A percentile compares a stretch with the other conserved stretches of the same genome.
phyloP scores from a whole-genome alignment of 2,113 vertebrate species.

The Catharus minimus region DNA sequence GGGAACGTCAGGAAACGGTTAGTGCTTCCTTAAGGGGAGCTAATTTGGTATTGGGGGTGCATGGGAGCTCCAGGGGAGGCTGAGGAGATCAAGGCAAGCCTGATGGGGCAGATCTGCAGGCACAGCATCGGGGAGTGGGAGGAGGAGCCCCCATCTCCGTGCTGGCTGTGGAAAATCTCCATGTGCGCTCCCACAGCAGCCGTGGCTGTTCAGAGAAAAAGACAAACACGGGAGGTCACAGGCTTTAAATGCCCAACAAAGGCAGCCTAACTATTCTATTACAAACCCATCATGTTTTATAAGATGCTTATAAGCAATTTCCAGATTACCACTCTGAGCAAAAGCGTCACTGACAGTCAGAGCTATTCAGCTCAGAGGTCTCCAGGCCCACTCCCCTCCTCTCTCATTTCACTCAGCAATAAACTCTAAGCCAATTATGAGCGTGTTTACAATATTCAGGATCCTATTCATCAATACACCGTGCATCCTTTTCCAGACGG shows the following conservation, averaged over 20 bases:
- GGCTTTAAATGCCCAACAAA: constrained; percentile 60
- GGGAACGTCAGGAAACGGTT: neutral
- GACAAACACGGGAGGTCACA: constrained; percentile 32
- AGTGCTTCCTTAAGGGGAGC: neutral
- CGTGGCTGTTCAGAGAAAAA: neutral
- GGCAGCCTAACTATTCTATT: neutral
- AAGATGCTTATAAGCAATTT: constrained; percentile 43
- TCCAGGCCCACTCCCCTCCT: constrained; percentile 38
- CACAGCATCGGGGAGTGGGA: accelerated
- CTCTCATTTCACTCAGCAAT: constrained; percentile 58
- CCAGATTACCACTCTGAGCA: neutral
- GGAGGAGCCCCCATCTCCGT: neutral
- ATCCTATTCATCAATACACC: constrained; percentile 18
- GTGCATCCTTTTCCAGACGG: neutral
- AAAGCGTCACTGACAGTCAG: neutral
- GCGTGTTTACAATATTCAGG: constrained; percentile 50
- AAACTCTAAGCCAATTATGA: constrained; percentile 47
- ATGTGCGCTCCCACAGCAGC: neutral
- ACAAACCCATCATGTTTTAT: constrained; percentile 37
- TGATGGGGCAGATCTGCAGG: neutral
- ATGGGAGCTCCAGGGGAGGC: neutral
- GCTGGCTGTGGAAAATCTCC: constrained; percentile 3
- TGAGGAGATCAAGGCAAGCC: neutral
- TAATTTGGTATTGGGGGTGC: neutral
- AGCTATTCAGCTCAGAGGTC: constrained; percentile 61